Percentiles rank a stretch among this genome's conserved stretches.
These are phyloP conservation scores for Hippocampus mohnikei DNA, from an alignment of 2,113 vertebrate genomes.

Conservation along the genomic window DNA sequence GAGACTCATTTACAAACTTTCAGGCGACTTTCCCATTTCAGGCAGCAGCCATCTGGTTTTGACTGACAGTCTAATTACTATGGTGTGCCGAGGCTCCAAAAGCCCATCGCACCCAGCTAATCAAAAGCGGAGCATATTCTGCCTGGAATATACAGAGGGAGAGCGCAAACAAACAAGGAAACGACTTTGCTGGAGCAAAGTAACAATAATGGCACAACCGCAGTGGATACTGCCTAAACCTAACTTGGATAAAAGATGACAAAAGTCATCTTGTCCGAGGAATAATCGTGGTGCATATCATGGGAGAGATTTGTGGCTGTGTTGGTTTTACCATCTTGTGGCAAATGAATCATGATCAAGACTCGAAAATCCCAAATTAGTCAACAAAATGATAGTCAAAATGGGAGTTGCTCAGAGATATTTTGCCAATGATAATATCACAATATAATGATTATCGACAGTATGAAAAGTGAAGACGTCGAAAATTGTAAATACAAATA, in stretches of 20 bases:
- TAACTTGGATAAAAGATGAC: neutral
- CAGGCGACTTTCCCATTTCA: slow-evolving; percentile 35
- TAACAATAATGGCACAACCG: slow-evolving; percentile 1
- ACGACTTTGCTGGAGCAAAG: slow-evolving; percentile 25
- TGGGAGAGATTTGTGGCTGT: neutral
- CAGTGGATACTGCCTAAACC: neutral
- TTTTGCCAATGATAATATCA: no score
- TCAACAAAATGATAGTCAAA: no score
- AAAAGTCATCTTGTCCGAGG: neutral
- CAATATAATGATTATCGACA: no score
- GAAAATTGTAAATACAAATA: no score
- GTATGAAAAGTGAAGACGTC: no score
- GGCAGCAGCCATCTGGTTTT: slow-evolving; percentile 61
- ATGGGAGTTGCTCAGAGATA: no score
- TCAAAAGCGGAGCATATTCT: slow-evolving; percentile 58
- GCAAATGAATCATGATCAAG: neutral
- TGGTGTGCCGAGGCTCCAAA: slow-evolving; percentile 52
- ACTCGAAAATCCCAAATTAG: no score
- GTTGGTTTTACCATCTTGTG: neutral
- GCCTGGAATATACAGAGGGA: slow-evolving; percentile 33
- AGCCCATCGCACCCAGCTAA: slow-evolving; percentile 64
- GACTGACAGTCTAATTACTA: slow-evolving; percentile 74
- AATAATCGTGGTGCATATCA: neutral
- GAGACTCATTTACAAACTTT: slow-evolving; percentile 44
- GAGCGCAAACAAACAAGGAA: slow-evolving; percentile 43